Evolutionary conservation across 2,888 invertebrate genomes (phyloP), one percentile per base, ranked within the genome.

Genomic region (Brachyptera putata): DNA sequence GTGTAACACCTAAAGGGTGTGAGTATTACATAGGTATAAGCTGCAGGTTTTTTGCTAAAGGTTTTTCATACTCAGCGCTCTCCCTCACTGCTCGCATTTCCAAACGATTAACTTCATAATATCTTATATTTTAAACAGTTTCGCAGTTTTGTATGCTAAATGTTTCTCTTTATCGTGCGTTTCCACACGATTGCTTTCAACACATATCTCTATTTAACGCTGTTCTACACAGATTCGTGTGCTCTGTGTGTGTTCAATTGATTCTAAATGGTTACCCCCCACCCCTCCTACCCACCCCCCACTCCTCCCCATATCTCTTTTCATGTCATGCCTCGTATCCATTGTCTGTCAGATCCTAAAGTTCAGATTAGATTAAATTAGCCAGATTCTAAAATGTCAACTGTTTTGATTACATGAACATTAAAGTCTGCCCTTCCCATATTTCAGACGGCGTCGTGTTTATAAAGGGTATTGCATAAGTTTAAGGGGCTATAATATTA

Each of bases 281-380:
- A 14, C 39, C 14, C 39, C 7, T n/a, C 21, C 43, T n/a, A 7
- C 14, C 39, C 7, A 39, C 39, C 14, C 39, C 39, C 39, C 7
- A 9, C 21, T 21, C n/a, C n/a, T n/a, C n/a, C n/a, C n/a, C n/a
- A 22, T 50, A 26, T 26, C 49, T 25, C 26, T 26, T 3, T 30
- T 26, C 26, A 49, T 53, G 34, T 53, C 53, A 16, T 34, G 16
- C 14, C 21, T n/a, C 50, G 50, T 26, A 26, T 53, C 18, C 53
- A 36, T 53, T 53, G 53, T 53, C 53, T 53, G 53, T 53, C 53
- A 53, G 53, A 21, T 53, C n/a, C 53, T 34, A 53, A 53, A 53
- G 53, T 53, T 53, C 53, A 53, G 53, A 53, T 53, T 53, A 53
- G 53, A 53, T 53, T 53, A 53, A 53, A 53, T 53, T 53, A 53